phyloP scores from a whole-genome alignment of 2,888 invertebrate species.

The Automeris io region DNA sequence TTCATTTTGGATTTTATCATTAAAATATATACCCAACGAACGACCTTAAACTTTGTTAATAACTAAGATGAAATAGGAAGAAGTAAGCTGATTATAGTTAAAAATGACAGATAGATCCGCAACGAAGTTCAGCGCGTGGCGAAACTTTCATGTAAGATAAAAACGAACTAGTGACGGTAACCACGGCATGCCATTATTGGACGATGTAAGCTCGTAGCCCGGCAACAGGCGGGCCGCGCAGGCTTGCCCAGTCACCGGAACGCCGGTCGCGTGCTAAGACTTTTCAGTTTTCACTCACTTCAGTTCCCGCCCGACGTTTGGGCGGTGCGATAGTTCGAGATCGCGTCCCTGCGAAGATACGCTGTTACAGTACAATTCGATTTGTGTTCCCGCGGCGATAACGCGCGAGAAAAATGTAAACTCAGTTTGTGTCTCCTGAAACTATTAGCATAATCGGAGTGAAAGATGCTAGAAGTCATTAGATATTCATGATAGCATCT shows the following conservation, averaged over 20 bases:
- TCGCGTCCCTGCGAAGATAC: slow-evolving; percentile 11
- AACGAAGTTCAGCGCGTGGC: slow-evolving; percentile 1
- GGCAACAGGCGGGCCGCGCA: slow-evolving; percentile 46
- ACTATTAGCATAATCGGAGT: slow-evolving; percentile 26
- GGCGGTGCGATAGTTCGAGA: slow-evolving; percentile 13
- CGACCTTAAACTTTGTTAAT: no score
- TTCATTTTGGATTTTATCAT: no score
- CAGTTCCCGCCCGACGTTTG: slow-evolving; percentile 29
- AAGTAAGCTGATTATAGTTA: no score
- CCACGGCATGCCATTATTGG: slow-evolving; percentile 27
- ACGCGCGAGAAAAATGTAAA: slow-evolving; percentile 26
- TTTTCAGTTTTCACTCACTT: slow-evolving; percentile 14
- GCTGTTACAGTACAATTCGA: slow-evolving; percentile 1
- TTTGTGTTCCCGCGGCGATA: slow-evolving; percentile 32
- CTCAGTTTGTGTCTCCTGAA: slow-evolving; percentile 27
- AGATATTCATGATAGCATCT: slow-evolving; percentile 43
- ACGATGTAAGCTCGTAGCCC: slow-evolving; percentile 29
- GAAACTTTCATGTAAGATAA: slow-evolving; percentile 21
- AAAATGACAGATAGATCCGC: neutral
- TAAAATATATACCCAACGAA: no score
- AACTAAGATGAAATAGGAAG: no score
- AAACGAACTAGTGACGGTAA: slow-evolving; percentile 14
- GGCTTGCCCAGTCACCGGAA: slow-evolving; percentile 24
- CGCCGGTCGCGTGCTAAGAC: slow-evolving; percentile 21
- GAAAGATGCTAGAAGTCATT: slow-evolving; percentile 41